Base-by-base conservation (phyloP, 1,140 invertebrate species). In the Drosophila sp. region DNA sequence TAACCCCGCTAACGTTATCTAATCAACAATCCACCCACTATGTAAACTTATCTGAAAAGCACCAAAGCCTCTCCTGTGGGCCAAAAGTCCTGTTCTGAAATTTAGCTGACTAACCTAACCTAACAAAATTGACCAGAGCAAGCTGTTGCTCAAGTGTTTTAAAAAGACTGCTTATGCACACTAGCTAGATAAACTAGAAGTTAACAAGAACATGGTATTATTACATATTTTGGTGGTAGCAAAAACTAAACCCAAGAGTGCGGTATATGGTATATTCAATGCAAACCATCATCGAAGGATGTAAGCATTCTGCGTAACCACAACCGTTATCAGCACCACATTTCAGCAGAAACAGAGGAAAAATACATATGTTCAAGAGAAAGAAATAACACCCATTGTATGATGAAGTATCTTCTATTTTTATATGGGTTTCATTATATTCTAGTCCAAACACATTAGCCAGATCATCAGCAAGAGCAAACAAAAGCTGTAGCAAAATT, bases 401-500 rank as follows among this genome's bases (percentile, higher is more conserved):
- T n/a, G n/a, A 7, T 17, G 40, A 41, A 0, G 38, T 41, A 41
- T 41, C 40, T n/a, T 17, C 40, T 41, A 40, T 41, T 41, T 41
- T 41, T 41, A 40, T 11, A 40, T 50, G 44, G 11, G 44, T 50
- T 50, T 50, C 23, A 50, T 50, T 50, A 50, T 50, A 50, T 50
- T 64, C 27, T 25, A 65, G 29, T 27, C 29, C 71, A 7, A 77
- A 64, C 62, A 72, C 69, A 10, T 50, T 50, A 50, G 23, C 23
- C 23, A 50, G 44, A 50, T 50, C 44, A 50, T 50, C 44, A 50
- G 44, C 23, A 50, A 50, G 44, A 4, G 44, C 44, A 8, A 50
- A 50, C 17, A 83, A 79, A 29, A 83, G 80, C 40, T 72, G 70
- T 55, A 71, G 57, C 40, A 84, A 87, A 57, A 84, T 72, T 23